Percentiles rank a stretch among this genome's conserved stretches.
Conservation (phyloP, 2,888 invertebrate species). For the Agrotis ipsilon region DNA sequence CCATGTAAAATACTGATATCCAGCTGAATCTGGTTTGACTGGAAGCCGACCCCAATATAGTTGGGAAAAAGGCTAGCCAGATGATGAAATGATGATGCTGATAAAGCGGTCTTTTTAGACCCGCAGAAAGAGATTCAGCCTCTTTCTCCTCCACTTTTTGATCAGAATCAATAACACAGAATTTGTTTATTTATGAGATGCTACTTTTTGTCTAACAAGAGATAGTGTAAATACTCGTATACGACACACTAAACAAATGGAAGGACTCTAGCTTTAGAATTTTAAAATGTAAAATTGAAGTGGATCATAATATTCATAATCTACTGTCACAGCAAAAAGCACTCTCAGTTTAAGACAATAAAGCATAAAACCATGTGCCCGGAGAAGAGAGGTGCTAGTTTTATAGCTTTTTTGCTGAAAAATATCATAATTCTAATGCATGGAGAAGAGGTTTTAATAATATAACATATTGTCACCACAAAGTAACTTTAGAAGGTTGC, state of each 20-base stretch:
- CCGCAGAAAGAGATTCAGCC: too few relatives aligned
- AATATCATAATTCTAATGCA: constrained; percentile 48
- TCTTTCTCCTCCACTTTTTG: too few relatives aligned
- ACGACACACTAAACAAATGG: background rate
- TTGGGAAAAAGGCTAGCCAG: too few relatives aligned
- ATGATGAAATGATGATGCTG: too few relatives aligned
- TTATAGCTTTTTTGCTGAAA: constrained; percentile 30
- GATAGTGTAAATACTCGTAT: background rate
- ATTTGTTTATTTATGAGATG: background rate
- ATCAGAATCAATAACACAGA: background rate
- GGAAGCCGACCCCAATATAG: too few relatives aligned
- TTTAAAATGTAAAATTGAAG: constrained; percentile 3
- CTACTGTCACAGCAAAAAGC: constrained; percentile 22
- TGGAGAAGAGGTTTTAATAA: constrained; percentile 46
- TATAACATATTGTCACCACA: background rate
- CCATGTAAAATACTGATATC: too few relatives aligned
- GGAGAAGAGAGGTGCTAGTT: constrained; percentile 14
- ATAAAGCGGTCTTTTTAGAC: too few relatives aligned
- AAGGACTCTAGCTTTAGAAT: background rate
- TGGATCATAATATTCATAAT: background rate
- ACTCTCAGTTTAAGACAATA: constrained; percentile 13
- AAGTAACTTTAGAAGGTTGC: background rate
- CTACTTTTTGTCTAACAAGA: background rate
- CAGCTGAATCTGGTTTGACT: too few relatives aligned
- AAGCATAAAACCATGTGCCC: constrained; percentile 8